Conservation (phyloP, 1,140 invertebrate species). For the Scaptomyza montana region DNA sequence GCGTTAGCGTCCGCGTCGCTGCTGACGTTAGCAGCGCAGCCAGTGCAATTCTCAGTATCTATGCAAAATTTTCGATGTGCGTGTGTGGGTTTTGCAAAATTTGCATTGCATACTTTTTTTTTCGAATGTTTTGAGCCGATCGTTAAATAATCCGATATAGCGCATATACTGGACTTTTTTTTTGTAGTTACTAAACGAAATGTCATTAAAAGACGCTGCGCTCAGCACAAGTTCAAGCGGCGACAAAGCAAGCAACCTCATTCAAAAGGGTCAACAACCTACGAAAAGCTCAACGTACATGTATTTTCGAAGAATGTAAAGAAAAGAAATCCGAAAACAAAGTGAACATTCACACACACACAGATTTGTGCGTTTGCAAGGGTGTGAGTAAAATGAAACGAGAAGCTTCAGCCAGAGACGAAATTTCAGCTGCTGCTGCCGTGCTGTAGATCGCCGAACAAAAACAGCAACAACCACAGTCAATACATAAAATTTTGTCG, state of each 20-base stretch:
- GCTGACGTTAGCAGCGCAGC: slow-evolving; percentile 37
- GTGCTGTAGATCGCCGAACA: slow-evolving; percentile 16
- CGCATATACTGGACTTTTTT: slow-evolving; percentile 16
- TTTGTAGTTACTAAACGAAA: slow-evolving; percentile 17
- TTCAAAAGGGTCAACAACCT: slow-evolving; percentile 73
- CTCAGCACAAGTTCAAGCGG: slow-evolving; percentile 45
- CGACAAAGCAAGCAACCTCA: slow-evolving; percentile 64
- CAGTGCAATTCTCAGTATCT: slow-evolving; percentile 39
- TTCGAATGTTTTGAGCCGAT: neutral
- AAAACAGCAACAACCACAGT: slow-evolving; percentile 57
- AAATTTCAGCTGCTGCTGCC: slow-evolving; percentile 50
- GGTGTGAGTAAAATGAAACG: slow-evolving; percentile 41
- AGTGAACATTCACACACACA: slow-evolving; percentile 12
- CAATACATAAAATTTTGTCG: slow-evolving; percentile 62
- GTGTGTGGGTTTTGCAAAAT: slow-evolving; percentile 21
- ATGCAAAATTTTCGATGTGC: neutral
- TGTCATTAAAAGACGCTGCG: slow-evolving; percentile 42
- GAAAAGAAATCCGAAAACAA: slow-evolving; percentile 67
- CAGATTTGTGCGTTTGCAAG: slow-evolving; percentile 7
- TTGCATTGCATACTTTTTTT: slow-evolving; percentile 71
- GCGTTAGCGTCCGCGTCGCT: slow-evolving; percentile 33
- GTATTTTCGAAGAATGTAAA: slow-evolving; percentile 59
- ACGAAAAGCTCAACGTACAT: slow-evolving; percentile 60
- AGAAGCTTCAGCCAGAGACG: slow-evolving; percentile 25
- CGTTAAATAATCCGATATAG: slow-evolving; percentile 16